phyloP scores from a whole-genome alignment of 2,113 vertebrate genomes.

The Stigmatopora nigra region DNA sequence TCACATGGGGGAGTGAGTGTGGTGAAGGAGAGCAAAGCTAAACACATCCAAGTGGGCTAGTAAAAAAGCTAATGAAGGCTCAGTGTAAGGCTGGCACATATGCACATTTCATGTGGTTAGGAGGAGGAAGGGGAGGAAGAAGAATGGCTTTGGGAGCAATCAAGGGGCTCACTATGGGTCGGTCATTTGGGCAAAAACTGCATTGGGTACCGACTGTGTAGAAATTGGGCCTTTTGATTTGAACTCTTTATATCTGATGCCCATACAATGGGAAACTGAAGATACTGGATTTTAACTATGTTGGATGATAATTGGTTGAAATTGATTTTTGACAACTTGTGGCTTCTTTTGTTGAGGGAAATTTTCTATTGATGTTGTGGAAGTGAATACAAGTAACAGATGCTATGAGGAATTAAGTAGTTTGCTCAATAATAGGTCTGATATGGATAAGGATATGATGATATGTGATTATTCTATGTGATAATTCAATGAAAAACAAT shows the following conservation, averaged over 20 bases:
- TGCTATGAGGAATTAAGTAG: too few species aligned
- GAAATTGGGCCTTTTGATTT: conserved; percentile 34
- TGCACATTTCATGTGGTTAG: conserved; percentile 72
- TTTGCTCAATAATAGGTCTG: too few species aligned
- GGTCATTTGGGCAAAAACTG: conserved; percentile 50
- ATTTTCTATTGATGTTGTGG: too few species aligned
- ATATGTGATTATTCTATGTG: too few species aligned
- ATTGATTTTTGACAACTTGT: conserved; percentile 29
- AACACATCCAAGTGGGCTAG: conserved; percentile 68
- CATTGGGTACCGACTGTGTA: conserved; percentile 53
- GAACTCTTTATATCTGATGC: not conserved
- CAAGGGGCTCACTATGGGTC: conserved; percentile 39
- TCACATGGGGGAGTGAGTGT: conserved; percentile 28
- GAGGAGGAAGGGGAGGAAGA: conserved; percentile 49
- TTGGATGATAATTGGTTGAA: conserved; percentile 27
- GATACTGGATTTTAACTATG: not conserved
- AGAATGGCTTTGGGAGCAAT: conserved; percentile 48
- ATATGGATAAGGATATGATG: too few species aligned
- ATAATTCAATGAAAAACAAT: too few species aligned
- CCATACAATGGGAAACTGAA: not conserved
- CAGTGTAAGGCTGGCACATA: conserved; percentile 65
- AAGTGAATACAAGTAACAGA: too few species aligned
- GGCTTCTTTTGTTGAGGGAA: conserved; percentile 5
- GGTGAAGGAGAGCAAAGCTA: conserved; percentile 53
- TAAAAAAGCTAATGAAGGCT: conserved; percentile 76